A percentile compares a stretch with the other conserved stretches of the same genome.
Evolutionary conservation across 2,888 invertebrate genomes (phyloP).

Genomic region (Drosophila peninsularis): DNA sequence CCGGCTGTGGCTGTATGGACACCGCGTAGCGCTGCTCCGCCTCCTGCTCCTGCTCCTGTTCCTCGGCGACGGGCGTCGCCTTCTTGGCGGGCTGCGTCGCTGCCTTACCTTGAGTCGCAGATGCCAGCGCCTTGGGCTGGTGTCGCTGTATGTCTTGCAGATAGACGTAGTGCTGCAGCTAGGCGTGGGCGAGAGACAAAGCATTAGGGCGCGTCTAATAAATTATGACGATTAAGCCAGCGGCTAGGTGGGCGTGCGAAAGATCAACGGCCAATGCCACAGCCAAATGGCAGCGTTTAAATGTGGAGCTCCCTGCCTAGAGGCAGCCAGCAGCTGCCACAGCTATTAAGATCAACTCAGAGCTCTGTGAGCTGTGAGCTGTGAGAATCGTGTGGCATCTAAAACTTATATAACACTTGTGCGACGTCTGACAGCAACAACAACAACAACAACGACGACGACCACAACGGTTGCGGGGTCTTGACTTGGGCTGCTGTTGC

Average conservation of each 20-base stretch:
- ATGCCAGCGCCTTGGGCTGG: conserved; percentile 72
- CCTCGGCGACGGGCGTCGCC: conserved; percentile 67
- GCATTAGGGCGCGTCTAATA: conserved; percentile 39
- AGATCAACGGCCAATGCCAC: conserved; percentile 72
- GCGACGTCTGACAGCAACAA: conserved; percentile 34
- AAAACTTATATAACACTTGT: conserved; percentile 73
- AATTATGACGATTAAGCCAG: conserved; percentile 38
- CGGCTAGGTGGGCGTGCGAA: conserved; percentile 42
- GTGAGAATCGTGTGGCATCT: conserved; percentile 77
- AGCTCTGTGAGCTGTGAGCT: conserved; percentile 20
- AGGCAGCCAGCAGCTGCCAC: conserved; percentile 7
- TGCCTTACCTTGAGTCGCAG: conserved; percentile 67
- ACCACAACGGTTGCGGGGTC: conserved; percentile 24
- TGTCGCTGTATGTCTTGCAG: conserved; percentile 82
- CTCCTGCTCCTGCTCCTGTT: conserved; percentile 67
- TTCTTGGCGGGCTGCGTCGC: conserved; percentile 48
- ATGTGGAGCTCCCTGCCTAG: conserved; percentile 46
- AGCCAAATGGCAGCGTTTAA: conserved; percentile 58
- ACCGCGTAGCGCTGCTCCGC: conserved; percentile 81
- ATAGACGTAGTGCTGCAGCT: conserved; percentile 83
- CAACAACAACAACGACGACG: conserved; percentile 1
- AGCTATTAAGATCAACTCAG: conserved; percentile 26
- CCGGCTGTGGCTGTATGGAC: conserved; percentile 74
- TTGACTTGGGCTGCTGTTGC: conserved; percentile 57
- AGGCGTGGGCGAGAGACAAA: conserved; percentile 40